These are phyloP conservation scores for Bhutanitis thaidina DNA, from an alignment of 2,888 invertebrate species.

Conservation along the genomic window DNA sequence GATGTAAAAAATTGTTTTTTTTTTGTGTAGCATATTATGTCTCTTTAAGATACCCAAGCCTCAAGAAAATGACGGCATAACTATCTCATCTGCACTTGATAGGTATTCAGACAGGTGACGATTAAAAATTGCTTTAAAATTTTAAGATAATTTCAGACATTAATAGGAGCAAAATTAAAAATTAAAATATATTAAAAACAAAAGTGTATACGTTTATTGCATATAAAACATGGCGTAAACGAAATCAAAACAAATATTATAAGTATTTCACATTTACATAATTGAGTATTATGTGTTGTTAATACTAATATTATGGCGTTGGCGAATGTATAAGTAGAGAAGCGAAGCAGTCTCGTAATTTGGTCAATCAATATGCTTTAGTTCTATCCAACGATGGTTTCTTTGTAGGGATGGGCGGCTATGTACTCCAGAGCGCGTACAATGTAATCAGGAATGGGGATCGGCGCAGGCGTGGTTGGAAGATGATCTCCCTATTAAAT, in stretches of 20 bases:
- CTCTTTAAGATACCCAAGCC: too few species aligned
- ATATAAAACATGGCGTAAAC: not conserved
- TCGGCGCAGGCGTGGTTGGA: conserved; percentile 53
- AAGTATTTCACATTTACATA: not conserved
- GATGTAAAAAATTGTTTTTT: too few species aligned
- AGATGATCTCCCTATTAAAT: conserved; percentile 45
- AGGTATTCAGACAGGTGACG: too few species aligned
- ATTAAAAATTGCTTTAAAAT: too few species aligned
- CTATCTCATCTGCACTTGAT: too few species aligned
- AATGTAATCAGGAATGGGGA: conserved; percentile 70
- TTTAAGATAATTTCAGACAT: too few species aligned
- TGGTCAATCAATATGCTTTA: not conserved
- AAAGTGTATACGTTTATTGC: conserved; percentile 11
- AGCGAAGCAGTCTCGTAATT: not conserved
- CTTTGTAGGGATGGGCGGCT: conserved; percentile 58
- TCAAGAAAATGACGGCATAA: too few species aligned
- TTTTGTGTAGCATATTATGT: too few species aligned
- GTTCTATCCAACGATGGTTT: conserved; percentile 9
- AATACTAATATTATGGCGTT: not conserved
- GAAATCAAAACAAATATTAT: not conserved
- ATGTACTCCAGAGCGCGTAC: conserved; percentile 63
- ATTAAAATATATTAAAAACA: not conserved
- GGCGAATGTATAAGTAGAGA: not conserved
- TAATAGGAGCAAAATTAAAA: too few species aligned
- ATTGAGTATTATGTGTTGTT: not conserved